Percentiles rank a stretch among this genome's conserved stretches.
Conservation (phyloP, 2,113 vertebrate genomes). For the Cynocephalus volans region DNA sequence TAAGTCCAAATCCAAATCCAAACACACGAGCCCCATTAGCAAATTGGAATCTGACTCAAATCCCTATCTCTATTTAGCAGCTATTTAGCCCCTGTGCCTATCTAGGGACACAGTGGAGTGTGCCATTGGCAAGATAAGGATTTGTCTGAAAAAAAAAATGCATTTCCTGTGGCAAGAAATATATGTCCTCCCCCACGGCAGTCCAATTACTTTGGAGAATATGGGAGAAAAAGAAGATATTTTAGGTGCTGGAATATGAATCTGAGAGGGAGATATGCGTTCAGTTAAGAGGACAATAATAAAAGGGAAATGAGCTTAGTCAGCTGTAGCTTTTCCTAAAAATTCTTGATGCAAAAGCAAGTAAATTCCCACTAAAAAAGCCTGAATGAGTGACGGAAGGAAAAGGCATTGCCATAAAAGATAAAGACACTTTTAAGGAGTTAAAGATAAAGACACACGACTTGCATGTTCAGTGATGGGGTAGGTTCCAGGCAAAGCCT, state of each 20-base stretch:
- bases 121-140: conserved; percentile 35
- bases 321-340: conserved; percentile 55
- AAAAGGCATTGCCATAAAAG: background rate
- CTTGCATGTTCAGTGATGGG: background rate
- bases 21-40: conserved; percentile 38
- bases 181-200: background rate
- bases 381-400: background rate
- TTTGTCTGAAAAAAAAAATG: background rate
- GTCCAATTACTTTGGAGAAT: conserved; percentile 19
- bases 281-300: conserved; percentile 36
- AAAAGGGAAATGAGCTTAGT: conserved; percentile 32
- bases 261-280: background rate
- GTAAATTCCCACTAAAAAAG: background rate
- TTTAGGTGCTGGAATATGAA: background rate
- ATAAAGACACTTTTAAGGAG: background rate
- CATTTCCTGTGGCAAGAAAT: conserved; percentile 37
- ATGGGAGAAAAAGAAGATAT: background rate
- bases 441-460: background rate
- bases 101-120: background rate
- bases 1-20: conserved; percentile 60
- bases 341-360: conserved; percentile 37
- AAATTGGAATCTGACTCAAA: conserved; percentile 63
- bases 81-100: background rate
- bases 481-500: background rate
- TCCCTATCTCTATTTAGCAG: conserved; percentile 74